Conservation (phyloP, 2,888 invertebrate species). For the Ethmia dodecea region DNA sequence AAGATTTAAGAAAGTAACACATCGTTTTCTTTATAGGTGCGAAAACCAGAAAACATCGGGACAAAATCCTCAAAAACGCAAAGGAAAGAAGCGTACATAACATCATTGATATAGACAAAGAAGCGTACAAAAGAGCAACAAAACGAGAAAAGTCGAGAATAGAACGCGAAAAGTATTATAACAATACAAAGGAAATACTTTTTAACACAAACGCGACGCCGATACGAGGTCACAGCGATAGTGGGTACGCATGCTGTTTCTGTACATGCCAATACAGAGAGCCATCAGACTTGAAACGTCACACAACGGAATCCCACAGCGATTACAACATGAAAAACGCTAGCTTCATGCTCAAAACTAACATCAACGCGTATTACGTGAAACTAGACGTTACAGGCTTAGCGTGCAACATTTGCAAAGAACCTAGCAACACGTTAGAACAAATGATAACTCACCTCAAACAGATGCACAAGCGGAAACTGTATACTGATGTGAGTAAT, state of each 20-base stretch:
- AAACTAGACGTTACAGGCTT: constrained; percentile 8
- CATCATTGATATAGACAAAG: background rate
- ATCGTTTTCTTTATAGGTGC: background rate
- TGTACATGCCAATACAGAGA: constrained; percentile 22
- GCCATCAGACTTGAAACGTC: constrained; percentile 24
- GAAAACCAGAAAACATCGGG: background rate
- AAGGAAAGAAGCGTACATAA: background rate
- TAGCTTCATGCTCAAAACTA: too few relatives aligned
- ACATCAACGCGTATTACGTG: constrained; percentile 1
- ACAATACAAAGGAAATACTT: background rate
- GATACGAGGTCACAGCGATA: constrained; percentile 22
- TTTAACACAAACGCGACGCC: constrained; percentile 15
- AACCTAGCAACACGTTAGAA: background rate
- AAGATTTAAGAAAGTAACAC: too few relatives aligned
- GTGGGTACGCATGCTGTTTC: constrained; percentile 27
- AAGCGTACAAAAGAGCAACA: background rate
- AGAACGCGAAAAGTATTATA: background rate
- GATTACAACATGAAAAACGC: background rate
- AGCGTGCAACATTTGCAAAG: constrained; percentile 4
- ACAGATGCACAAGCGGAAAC: background rate
- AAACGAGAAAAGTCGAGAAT: background rate
- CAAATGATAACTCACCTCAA: constrained; percentile 4
- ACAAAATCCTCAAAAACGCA: background rate
- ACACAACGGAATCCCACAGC: constrained; percentile 16
- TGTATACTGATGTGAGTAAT: background rate